Conservation (phyloP, 2,113 vertebrate species). For the Dromas ardeola region DNA sequence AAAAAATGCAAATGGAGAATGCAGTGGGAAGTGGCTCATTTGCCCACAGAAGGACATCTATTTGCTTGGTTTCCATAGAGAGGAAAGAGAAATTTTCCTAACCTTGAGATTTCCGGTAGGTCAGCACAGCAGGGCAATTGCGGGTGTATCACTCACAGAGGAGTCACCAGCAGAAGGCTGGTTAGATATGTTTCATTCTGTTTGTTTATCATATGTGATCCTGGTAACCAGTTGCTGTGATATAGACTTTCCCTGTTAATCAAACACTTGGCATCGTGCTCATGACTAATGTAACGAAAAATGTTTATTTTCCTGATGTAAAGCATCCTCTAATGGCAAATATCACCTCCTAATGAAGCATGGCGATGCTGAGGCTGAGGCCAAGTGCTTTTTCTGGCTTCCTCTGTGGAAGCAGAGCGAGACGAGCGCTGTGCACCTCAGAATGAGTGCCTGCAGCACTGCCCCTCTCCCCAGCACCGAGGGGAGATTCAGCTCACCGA, state of each 20-base stretch:
- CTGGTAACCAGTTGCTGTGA: constrained; percentile 28
- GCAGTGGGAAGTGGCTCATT: background rate
- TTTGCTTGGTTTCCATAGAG: constrained; percentile 63
- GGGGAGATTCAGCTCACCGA: background rate
- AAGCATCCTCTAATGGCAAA: background rate
- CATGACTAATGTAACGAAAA: constrained; percentile 2
- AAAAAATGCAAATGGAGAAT: background rate
- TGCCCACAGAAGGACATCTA: background rate
- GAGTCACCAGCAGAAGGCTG: constrained; percentile 28
- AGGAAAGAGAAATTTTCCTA: background rate
- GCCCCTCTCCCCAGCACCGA: fast-evolving
- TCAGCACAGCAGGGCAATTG: background rate
- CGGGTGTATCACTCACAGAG: background rate
- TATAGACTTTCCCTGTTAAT: background rate
- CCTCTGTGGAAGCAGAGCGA: background rate
- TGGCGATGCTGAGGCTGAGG: background rate
- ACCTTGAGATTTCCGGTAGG: background rate
- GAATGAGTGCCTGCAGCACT: background rate
- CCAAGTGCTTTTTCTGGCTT: background rate
- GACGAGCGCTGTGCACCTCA: background rate
- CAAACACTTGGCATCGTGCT: background rate
- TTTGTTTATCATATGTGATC: constrained; percentile 23
- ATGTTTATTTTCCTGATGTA: constrained; percentile 31
- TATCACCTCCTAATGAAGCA: background rate
- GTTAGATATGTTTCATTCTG: background rate